Evolutionary conservation across 2,888 invertebrate species (phyloP).

Genomic region (Watsonalla binaria): DNA sequence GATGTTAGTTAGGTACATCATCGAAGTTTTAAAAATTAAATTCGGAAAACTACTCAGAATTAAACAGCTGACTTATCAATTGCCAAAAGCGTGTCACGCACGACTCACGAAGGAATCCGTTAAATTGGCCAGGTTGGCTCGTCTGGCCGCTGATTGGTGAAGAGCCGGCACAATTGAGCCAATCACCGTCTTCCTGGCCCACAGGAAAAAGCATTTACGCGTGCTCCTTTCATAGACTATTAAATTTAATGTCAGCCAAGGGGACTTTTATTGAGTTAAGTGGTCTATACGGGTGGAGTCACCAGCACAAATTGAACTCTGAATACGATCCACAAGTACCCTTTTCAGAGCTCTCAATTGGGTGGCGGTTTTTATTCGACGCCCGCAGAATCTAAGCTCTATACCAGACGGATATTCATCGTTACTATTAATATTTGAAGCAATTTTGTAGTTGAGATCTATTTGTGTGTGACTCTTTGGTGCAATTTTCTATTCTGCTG

Average conservation of each 20-base stretch:
- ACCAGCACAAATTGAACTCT: conserved; percentile 44
- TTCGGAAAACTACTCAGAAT: too few relatives aligned
- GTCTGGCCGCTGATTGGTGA: conserved; percentile 68
- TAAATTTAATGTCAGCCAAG: conserved; percentile 71
- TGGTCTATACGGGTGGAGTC: conserved; percentile 60
- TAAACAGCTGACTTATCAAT: not conserved
- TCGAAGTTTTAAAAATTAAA: too few relatives aligned
- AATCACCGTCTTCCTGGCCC: conserved; percentile 72
- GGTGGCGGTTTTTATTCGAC: conserved; percentile 39
- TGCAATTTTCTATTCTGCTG: conserved; percentile 42
- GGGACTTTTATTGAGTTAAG: conserved; percentile 76
- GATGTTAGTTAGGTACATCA: too few relatives aligned
- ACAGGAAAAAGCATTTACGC: conserved; percentile 69
- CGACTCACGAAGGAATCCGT: conserved; percentile 28
- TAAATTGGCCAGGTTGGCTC: conserved; percentile 34
- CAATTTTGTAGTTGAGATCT: conserved; percentile 65
- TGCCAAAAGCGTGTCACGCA: conserved; percentile 17
- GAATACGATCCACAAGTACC: conserved; percentile 14
- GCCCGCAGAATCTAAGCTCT: conserved; percentile 62
- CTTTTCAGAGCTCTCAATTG: conserved; percentile 24
- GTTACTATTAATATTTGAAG: conserved; percentile 59
- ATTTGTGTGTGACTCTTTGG: conserved; percentile 35
- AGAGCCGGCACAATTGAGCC: conserved; percentile 70
- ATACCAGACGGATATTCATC: conserved; percentile 60
- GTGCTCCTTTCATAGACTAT: conserved; percentile 71